phyloP scores from a whole-genome alignment of 2,797 vertebrate species.

The Pantherophis vulpinus region DNA sequence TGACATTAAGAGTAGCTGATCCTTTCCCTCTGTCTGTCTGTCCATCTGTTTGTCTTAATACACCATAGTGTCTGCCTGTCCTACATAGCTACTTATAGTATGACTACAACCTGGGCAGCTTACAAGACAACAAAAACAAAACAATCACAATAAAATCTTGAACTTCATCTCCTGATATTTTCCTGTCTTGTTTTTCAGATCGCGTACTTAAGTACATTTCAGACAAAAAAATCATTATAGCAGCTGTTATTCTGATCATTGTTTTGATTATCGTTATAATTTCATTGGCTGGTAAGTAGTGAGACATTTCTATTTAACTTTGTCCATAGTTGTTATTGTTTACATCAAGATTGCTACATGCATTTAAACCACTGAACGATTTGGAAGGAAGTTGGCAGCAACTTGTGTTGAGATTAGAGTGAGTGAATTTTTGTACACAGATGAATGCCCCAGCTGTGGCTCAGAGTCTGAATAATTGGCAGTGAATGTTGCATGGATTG shows the following conservation, averaged over 20 bases:
- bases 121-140: not conserved
- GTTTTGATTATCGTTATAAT: slow-evolving; percentile 3
- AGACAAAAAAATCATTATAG: not conserved
- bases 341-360: not conserved
- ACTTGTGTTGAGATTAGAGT: not conserved
- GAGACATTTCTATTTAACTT: not conserved
- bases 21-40: not conserved
- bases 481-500: too few species aligned
- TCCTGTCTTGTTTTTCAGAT: slow-evolving; percentile 11
- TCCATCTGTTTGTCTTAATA: not conserved
- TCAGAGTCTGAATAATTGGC: too few species aligned
- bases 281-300: slow-evolving; percentile 16
- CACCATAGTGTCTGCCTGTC: not conserved
- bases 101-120: not conserved
- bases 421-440: too few species aligned
- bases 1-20: not conserved
- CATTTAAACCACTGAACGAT: not conserved
- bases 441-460: too few species aligned
- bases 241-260: not conserved
- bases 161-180: not conserved
- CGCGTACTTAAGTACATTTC: not conserved
- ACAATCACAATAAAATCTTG: not conserved
- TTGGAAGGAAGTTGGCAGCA: not conserved
- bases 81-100: not conserved
- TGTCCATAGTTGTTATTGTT: not conserved